A percentile compares a stretch with the other conserved stretches of the same genome.
Evolutionary conservation across 2,888 invertebrate genomes (phyloP).

Genomic region (Serrognathus titanus): DNA sequence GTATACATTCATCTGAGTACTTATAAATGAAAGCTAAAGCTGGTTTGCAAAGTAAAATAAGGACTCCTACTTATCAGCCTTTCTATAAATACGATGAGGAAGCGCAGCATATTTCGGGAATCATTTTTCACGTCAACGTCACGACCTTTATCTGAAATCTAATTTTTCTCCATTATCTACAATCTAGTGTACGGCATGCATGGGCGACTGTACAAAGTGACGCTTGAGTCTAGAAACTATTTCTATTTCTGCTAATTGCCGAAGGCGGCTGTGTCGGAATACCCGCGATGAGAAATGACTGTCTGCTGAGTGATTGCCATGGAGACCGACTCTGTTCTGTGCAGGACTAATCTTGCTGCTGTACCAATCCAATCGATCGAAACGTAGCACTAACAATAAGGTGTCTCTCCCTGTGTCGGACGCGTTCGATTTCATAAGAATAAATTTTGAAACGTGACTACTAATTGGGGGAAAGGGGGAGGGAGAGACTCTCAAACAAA

Average conservation of each 20-base stretch:
- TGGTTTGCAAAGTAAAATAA: no score
- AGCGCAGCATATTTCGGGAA: slow-evolving; percentile 12
- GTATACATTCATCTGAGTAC: no score
- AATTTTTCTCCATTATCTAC: slow-evolving; percentile 27
- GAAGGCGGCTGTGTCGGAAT: slow-evolving; percentile 46
- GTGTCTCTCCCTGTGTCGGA: no score
- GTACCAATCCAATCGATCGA: neutral
- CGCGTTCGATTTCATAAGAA: no score
- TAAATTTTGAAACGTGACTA: no score
- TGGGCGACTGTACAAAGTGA: slow-evolving; percentile 29
- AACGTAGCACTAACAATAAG: neutral
- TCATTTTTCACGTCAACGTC: slow-evolving; percentile 5
- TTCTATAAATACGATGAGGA: slow-evolving; percentile 6
- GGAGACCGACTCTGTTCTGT: slow-evolving; percentile 39
- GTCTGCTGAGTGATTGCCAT: slow-evolving; percentile 47
- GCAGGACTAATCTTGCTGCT: no score
- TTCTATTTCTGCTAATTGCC: slow-evolving; percentile 51
- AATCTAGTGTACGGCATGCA: slow-evolving; percentile 23
- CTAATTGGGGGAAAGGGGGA: no score
- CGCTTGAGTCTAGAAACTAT: slow-evolving; percentile 37
- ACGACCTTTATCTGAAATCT: slow-evolving; percentile 15
- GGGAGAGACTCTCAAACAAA: no score
- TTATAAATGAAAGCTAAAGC: no score
- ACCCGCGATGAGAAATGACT: slow-evolving; percentile 47
- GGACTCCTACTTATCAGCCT: no score